Evolutionary conservation across 2,888 invertebrate genomes (phyloP), one percentile per base, ranked within the genome.

Genomic region (Petrolisthes manimaculis): DNA sequence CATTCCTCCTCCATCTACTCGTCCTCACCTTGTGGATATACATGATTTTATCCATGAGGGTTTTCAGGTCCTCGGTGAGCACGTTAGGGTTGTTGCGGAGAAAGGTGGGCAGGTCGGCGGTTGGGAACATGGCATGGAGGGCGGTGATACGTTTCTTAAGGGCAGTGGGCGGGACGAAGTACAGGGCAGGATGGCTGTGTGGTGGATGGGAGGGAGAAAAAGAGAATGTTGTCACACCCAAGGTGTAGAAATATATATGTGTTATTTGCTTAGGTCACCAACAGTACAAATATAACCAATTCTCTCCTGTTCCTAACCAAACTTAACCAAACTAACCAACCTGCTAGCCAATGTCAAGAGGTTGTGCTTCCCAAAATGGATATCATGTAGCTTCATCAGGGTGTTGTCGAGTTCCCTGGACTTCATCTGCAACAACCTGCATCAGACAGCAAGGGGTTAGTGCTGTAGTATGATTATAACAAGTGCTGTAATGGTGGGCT

Each of bases 11-110:
- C 4, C 54, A 84, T 4, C 9, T n/a, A 6, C 53, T 12, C 71
- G 54, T n/a, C 24, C 83, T 83, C 53, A 89, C 89, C 54, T 86
- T 24, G n/a, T 89, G 75, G 71, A 89, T 89, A 21, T 89, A 89
- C 79, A 78, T 75, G n/a, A 86, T 74, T 67, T 89, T 89, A 9
- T 83, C 77, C 21, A 54, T 51, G 18, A 83, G 53, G n/a, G 21
- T 54, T 37, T 86, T 37, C 89, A 86, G 86, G 18, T 55, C 54
- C 24, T 89, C 86, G 53, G 37, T 18, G 8, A 89, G 75, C 12
- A 89, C 51, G 37, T 84, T 86, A 21, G 89, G 89, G 54, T 84
- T 79, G 56, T 86, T 86, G 24, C 21, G 54, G 18, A 89, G 74
- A n/a, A 89, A 56, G 53, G 37, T 71, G 51, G 55, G 81, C 53